phyloP scores from a whole-genome alignment of 1,140 invertebrate genomes.

The Pristionchus pacificus region DNA sequence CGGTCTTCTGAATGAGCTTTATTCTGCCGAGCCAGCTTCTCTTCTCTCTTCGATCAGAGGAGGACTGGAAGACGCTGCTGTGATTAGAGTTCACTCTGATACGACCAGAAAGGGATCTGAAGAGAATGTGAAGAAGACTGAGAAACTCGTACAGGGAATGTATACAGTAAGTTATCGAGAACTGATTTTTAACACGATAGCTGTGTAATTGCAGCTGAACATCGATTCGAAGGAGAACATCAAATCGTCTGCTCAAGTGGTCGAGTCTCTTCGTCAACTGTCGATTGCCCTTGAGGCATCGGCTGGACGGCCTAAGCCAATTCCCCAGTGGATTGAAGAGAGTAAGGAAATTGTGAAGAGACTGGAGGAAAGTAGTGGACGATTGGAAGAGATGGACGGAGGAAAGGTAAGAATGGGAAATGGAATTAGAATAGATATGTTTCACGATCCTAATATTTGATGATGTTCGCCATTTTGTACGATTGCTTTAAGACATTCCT shows the following conservation, averaged over 20 bases:
- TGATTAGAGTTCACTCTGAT: no score
- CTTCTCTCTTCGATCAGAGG: neutral
- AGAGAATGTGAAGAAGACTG: no score
- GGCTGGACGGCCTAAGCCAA: slow-evolving; percentile 3
- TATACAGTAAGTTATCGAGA: no score
- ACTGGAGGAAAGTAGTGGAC: slow-evolving; percentile 11
- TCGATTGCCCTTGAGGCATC: neutral
- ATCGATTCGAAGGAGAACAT: slow-evolving; percentile 13
- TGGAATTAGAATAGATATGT: neutral
- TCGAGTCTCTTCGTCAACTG: neutral
- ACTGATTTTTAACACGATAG: no score
- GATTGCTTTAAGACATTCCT: no score
- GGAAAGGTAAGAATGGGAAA: slow-evolving; percentile 5
- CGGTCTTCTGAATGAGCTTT: neutral
- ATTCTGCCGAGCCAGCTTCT: neutral
- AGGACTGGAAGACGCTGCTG: neutral
- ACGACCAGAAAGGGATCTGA: no score
- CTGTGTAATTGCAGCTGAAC: no score
- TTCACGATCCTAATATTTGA: neutral
- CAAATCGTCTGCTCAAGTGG: slow-evolving; percentile 1
- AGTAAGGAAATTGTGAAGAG: slow-evolving; percentile 11
- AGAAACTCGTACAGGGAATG: no score
- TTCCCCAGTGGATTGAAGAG: slow-evolving; percentile 1
- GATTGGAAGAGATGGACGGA: slow-evolving; percentile 15
- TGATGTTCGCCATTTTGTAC: no score